phyloP scores from a whole-genome alignment of 2,888 invertebrate genomes.

The Diadegma fenestrale region DNA sequence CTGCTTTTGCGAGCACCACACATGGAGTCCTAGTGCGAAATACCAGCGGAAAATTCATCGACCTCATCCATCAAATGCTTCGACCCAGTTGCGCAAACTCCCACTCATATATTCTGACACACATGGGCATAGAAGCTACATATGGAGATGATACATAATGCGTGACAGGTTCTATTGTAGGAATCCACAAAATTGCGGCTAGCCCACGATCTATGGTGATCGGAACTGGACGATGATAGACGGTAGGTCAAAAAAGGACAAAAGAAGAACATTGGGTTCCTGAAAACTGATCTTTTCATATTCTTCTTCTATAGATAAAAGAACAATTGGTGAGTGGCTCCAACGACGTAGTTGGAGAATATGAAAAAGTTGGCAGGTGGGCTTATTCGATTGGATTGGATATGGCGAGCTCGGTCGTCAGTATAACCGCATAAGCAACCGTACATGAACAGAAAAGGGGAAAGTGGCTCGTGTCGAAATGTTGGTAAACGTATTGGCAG shows the following conservation, averaged over 20 bases:
- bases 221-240: constrained; percentile 16
- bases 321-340: not conserved
- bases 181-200: constrained; percentile 19
- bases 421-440: constrained; percentile 8
- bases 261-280: no score
- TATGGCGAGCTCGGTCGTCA: constrained; percentile 20
- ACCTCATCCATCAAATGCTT: constrained; percentile 69
- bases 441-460: constrained; percentile 20
- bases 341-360: not conserved
- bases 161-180: constrained; percentile 29
- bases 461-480: constrained; percentile 36
- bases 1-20: constrained; percentile 25
- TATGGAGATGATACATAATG: constrained; percentile 21
- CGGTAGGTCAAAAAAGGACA: constrained; percentile 1
- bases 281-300: not conserved
- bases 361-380: not conserved
- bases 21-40: constrained; percentile 20
- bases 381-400: constrained; percentile 5
- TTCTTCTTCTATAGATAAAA: not conserved
- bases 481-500: constrained; percentile 63
- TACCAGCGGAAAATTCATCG: constrained; percentile 73
- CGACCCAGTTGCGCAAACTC: constrained; percentile 58
- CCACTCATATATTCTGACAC: constrained; percentile 6
- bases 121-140: constrained; percentile 6
- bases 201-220: constrained; percentile 28